Evolutionary conservation across 2,888 invertebrate species (phyloP).

Genomic region (Monoplex corrugatus): DNA sequence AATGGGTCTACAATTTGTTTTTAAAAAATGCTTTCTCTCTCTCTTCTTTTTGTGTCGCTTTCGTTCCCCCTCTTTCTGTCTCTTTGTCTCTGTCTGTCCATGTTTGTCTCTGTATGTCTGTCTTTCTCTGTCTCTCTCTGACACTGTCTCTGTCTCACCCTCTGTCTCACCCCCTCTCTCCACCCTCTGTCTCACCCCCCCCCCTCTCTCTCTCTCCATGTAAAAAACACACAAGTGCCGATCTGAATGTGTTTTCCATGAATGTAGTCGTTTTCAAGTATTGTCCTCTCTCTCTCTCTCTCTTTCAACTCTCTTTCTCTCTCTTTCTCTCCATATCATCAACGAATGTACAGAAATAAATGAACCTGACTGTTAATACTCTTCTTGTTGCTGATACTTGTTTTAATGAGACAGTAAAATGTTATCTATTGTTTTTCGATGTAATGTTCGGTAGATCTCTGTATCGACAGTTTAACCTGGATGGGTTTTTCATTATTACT

Average conservation of each 20-base stretch:
- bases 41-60: neutral
- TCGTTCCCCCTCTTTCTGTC: neutral
- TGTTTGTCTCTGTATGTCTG: neutral
- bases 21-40: neutral
- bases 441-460: too few species aligned
- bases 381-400: too few species aligned
- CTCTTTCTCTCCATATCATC: neutral
- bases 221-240: too few species aligned
- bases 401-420: too few species aligned
- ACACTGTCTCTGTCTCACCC: neutral
- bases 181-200: too few species aligned
- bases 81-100: neutral
- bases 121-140: neutral
- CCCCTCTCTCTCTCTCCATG: neutral
- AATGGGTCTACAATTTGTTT: too few species aligned
- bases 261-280: too few species aligned
- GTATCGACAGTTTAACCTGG: neutral
- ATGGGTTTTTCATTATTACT: neutral
- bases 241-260: too few species aligned
- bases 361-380: too few species aligned
- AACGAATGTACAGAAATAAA: neutral
- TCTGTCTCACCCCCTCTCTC: neutral
- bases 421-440: too few species aligned
- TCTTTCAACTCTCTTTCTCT: neutral
- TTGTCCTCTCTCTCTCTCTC: neutral